A percentile compares a stretch with the other conserved stretches of the same genome.
Conservation (phyloP, 2,888 invertebrate genomes). For the Pyrocoelia pectoralis region DNA sequence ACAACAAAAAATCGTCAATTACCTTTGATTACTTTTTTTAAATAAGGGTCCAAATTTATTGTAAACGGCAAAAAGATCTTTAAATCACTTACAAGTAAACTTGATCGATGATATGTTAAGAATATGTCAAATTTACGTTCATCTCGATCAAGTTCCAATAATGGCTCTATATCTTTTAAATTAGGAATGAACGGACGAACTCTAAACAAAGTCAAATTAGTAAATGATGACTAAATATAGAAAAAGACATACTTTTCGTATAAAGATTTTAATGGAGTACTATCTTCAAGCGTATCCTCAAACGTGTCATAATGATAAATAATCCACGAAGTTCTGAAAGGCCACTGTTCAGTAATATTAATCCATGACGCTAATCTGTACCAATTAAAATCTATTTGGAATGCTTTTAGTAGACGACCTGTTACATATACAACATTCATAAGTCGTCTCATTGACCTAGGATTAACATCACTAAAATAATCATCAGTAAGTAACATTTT, state of each 20-base stretch:
- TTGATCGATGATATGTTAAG: slow-evolving; percentile 85
- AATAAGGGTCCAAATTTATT: slow-evolving; percentile 97
- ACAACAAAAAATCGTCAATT: background rate
- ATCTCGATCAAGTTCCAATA: slow-evolving; percentile 92
- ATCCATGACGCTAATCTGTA: slow-evolving; percentile 98
- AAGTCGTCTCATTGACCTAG: slow-evolving; percentile 92
- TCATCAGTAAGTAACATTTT: slow-evolving; percentile 94
- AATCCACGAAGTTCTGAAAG: slow-evolving; percentile 96
- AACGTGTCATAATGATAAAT: slow-evolving; percentile 92
- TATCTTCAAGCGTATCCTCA: slow-evolving; percentile 88
- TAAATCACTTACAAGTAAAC: slow-evolving; percentile 85
- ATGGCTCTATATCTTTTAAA: slow-evolving; percentile 86
- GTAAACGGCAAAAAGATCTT: slow-evolving; percentile 97
- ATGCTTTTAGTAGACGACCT: slow-evolving; percentile 94
- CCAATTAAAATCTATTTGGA: slow-evolving; percentile 99
- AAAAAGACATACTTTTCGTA: slow-evolving; percentile 84
- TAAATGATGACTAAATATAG: background rate
- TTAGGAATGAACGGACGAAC: slow-evolving; percentile 83
- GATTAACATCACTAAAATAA: slow-evolving; percentile 99
- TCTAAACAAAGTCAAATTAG: slow-evolving; percentile 61
- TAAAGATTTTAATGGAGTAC: slow-evolving; percentile 84
- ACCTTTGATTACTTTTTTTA: slow-evolving; percentile 97
- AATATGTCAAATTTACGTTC: slow-evolving; percentile 95
- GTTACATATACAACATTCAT: slow-evolving; percentile 98
- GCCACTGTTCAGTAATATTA: slow-evolving; percentile 99